These are phyloP conservation scores for Hyla sarda DNA, from an alignment of 2,113 vertebrate genomes.

Conservation along the genomic window DNA sequence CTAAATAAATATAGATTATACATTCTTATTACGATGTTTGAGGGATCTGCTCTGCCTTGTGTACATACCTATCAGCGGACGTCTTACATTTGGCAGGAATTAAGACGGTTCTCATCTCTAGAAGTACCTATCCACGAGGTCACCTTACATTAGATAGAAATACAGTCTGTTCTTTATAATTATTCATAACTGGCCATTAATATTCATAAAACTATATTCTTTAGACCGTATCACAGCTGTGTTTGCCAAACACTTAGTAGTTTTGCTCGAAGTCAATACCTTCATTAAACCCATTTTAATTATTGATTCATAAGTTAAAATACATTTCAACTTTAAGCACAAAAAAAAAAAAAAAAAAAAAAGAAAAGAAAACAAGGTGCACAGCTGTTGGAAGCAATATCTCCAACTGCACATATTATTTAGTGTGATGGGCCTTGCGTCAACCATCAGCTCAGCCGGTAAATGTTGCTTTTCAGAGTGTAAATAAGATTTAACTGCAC, in stretches of 20 bases:
- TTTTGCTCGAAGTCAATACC: conserved; percentile 30
- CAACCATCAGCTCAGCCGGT: background rate
- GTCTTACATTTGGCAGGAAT: background rate
- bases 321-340: conserved; percentile 25
- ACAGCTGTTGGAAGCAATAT: background rate
- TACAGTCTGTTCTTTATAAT: conserved; percentile 30
- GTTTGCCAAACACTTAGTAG: conserved; percentile 48
- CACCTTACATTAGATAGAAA: conserved; percentile 49
- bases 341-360: no score
- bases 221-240: conserved; percentile 45
- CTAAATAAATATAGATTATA: no score
- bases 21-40: background rate
- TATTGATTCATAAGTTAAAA: conserved; percentile 46
- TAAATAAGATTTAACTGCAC: background rate
- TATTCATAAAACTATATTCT: conserved; percentile 49
- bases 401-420: background rate
- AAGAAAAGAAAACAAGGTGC: background rate
- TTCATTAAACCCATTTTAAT: conserved; percentile 52
- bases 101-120: background rate
- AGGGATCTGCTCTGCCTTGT: background rate
- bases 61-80: no score
- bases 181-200: conserved; percentile 43
- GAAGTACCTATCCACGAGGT: conserved; percentile 4
- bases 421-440: background rate
- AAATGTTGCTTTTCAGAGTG: background rate